phyloP scores from a whole-genome alignment of 2,888 invertebrate species.

The Crossocerus cetratus region DNA sequence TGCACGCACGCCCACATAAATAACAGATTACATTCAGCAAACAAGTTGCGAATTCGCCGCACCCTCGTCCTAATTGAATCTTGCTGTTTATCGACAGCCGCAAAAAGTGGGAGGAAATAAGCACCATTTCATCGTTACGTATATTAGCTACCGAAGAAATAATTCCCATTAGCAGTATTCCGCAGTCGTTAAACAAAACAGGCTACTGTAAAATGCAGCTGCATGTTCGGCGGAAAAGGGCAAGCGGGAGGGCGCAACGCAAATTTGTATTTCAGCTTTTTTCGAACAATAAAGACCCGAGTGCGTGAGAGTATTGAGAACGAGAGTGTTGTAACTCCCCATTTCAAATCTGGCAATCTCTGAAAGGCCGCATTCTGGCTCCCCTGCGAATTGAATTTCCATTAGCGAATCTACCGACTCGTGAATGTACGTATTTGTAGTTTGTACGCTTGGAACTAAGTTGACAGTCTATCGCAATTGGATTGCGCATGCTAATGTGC shows the following conservation, averaged over 20 bases:
- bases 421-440: not conserved
- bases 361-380: slow-evolving; percentile 59
- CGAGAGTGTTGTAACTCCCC: slow-evolving; percentile 61
- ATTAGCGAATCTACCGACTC: slow-evolving; percentile 27
- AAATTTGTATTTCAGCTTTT: slow-evolving; percentile 67
- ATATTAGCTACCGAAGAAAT: too few species aligned
- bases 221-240: too few species aligned
- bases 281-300: slow-evolving; percentile 70
- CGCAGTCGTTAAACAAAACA: not conserved
- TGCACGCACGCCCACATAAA: not conserved
- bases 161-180: too few species aligned
- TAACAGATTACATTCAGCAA: slow-evolving; percentile 3
- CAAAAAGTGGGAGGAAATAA: not conserved
- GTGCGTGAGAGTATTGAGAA: slow-evolving; percentile 68
- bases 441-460: not conserved
- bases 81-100: not conserved
- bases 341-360: slow-evolving; percentile 73
- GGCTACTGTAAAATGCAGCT: not conserved
- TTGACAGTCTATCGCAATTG: too few species aligned
- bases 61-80: not conserved
- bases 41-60: not conserved
- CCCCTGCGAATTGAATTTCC: slow-evolving; percentile 49
- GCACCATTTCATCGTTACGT: too few species aligned
- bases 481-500: too few species aligned
- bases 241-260: slow-evolving; percentile 42